phyloP scores from a whole-genome alignment of 2,888 invertebrate species.

The Cosmopolites sordidus region DNA sequence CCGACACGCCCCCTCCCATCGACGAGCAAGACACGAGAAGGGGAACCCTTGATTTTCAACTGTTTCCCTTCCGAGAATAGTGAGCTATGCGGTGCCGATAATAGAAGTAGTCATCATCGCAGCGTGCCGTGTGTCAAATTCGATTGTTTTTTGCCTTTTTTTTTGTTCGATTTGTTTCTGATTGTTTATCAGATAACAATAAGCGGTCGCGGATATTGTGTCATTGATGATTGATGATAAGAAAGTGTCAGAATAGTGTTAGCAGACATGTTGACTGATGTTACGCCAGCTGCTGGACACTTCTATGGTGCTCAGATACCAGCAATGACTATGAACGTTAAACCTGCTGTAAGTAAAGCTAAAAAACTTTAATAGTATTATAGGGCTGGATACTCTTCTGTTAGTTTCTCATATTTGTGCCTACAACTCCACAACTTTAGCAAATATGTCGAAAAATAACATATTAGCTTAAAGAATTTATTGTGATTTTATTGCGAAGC shows the following conservation, averaged over 20 bases:
- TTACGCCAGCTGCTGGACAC: slow-evolving; percentile 59
- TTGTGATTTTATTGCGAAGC: too few relatives aligned
- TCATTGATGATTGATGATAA: background rate
- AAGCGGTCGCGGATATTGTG: too few relatives aligned
- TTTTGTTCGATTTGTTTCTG: too few relatives aligned
- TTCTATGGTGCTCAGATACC: slow-evolving; percentile 59
- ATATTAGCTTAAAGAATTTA: too few relatives aligned
- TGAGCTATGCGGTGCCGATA: slow-evolving; percentile 49
- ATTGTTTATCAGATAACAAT: too few relatives aligned
- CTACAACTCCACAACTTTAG: too few relatives aligned
- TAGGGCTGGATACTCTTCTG: too few relatives aligned
- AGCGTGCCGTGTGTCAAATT: slow-evolving; percentile 30
- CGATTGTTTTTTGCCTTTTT: background rate
- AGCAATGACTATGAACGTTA: slow-evolving; percentile 58
- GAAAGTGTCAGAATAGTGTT: slow-evolving; percentile 6
- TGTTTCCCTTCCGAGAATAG: slow-evolving; percentile 47
- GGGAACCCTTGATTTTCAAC: slow-evolving; percentile 40
- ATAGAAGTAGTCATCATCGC: slow-evolving; percentile 41
- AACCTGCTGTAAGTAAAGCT: slow-evolving; percentile 42
- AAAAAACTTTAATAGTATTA: too few relatives aligned
- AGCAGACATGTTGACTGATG: slow-evolving; percentile 55
- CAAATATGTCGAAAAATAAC: too few relatives aligned
- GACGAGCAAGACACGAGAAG: slow-evolving; percentile 35
- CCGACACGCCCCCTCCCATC: slow-evolving; percentile 1
- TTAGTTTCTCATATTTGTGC: too few relatives aligned